Evolutionary conservation across 2,888 invertebrate species (phyloP).

Genomic region (Ethmia dodecea): DNA sequence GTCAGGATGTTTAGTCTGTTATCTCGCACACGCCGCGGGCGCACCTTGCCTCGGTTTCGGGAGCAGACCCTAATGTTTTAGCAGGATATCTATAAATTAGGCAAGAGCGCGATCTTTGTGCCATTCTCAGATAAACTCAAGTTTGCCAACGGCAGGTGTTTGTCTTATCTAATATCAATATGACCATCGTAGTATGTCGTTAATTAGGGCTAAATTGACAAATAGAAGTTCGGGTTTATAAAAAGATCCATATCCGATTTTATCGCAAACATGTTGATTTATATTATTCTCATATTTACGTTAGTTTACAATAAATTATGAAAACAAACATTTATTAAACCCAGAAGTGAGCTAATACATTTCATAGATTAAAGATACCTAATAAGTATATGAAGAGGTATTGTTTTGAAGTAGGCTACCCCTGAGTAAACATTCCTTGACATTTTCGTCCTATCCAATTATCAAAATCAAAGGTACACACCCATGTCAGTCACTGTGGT

Average conservation of each 20-base stretch:
- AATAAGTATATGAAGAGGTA: no score
- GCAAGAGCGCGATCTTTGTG: constrained; percentile 56
- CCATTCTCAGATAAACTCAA: constrained; percentile 58
- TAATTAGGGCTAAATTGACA: constrained; percentile 55
- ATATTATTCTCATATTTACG: constrained; percentile 12
- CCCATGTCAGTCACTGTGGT: no score
- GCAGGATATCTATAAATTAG: constrained; percentile 57
- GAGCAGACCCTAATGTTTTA: constrained; percentile 42
- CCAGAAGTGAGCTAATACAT: no score
- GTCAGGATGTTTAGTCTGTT: constrained; percentile 69
- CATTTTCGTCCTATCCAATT: no score
- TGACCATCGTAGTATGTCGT: constrained; percentile 28
- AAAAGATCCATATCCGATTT: constrained; percentile 21
- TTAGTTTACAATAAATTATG: not conserved
- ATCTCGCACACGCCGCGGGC: constrained; percentile 65
- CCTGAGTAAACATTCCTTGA: no score
- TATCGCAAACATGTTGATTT: constrained; percentile 35
- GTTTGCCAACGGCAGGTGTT: constrained; percentile 62
- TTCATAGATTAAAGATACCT: no score
- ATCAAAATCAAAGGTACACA: no score
- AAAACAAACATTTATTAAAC: no score
- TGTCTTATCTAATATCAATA: constrained; percentile 56
- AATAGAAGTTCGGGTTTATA: constrained; percentile 19
- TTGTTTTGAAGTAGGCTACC: no score
- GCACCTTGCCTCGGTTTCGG: constrained; percentile 58